Evolutionary conservation across 2,113 vertebrate species (phyloP), one percentile per base, ranked within the genome.

Genomic region (Conger conger): DNA sequence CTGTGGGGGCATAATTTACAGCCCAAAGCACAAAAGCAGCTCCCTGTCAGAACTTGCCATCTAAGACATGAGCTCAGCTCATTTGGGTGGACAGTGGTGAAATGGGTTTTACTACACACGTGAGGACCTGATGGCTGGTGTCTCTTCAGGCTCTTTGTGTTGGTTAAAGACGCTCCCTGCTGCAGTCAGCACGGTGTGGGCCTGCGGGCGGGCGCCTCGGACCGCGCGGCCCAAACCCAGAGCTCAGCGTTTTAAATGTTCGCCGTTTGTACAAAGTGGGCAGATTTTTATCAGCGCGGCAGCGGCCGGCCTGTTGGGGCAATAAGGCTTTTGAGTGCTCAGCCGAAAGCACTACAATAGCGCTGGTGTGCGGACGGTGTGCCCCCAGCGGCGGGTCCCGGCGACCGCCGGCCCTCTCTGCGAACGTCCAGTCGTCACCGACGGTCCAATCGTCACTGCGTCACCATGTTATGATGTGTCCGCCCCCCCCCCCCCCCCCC

Each of bases 281-380:
- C 94, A 96, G 95, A 96, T 96, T 96, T 96, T 96, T 96, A 96
- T 96, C 94, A 93, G 84, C 86, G 91, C 87, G 88, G 87, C 87
- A 85, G 88, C 88, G 77, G 81, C 90, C 89, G 92, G 86, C 90
- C 89, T 90, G 93, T 91, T 93, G 92, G 87, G 89, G 94, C 93
- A 92, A 95, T 95, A 94, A 93, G 92, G 84, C 93, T 93, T 93
- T 92, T 95, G 94, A 94, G 91, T 93, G 93, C 92, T 95, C 94
- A 95, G 95, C 93, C 92, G 90, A 92, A 94, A 91, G 88, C 81
- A 87, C 88, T 89, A 95, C 94, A 93, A 95, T 92, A 89, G 93
- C 89, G 54, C 81, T 89, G 91, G 90, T 89, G 92, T 91, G 89
- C 89, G 92, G 93, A 95, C 94, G 95, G 92, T 93, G 92, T 90